Evolutionary conservation across 1,140 invertebrate species (phyloP).

Genomic region (Drosophila baimaii): DNA sequence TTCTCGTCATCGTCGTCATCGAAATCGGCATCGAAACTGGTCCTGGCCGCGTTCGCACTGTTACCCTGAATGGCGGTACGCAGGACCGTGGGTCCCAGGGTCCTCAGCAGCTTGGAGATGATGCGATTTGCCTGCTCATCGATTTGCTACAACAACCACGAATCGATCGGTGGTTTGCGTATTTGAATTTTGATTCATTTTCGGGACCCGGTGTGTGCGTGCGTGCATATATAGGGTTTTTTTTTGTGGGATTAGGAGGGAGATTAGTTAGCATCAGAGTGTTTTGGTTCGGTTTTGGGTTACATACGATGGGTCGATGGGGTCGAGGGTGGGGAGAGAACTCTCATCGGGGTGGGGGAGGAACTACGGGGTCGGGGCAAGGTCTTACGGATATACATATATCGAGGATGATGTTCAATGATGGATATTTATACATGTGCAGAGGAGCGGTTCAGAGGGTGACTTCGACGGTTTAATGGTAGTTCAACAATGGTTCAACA

Average conservation of each 20-base stretch:
- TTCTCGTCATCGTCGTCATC: slow-evolving; percentile 73
- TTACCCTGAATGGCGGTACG: slow-evolving; percentile 84
- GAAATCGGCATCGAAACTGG: slow-evolving; percentile 81
- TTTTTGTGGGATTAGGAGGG: slow-evolving; percentile 11
- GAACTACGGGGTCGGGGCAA: slow-evolving; percentile 6
- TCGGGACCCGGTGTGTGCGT: slow-evolving; percentile 25
- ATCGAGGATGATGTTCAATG: background rate
- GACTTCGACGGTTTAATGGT: background rate
- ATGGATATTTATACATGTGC: slow-evolving; percentile 12
- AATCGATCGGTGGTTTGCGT: slow-evolving; percentile 27
- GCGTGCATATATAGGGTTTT: slow-evolving; percentile 7
- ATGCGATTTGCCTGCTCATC: slow-evolving; percentile 91
- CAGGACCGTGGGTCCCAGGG: slow-evolving; percentile 88
- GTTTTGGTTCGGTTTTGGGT: slow-evolving; percentile 19
- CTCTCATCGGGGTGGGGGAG: slow-evolving; percentile 1
- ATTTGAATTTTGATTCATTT: slow-evolving; percentile 24
- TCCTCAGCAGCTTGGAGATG: slow-evolving; percentile 87
- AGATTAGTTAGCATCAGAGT: slow-evolving; percentile 45
- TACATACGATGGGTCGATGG: slow-evolving; percentile 26
- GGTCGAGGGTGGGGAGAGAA: slow-evolving; percentile 9
- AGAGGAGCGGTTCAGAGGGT: background rate
- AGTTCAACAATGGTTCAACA: slow-evolving; percentile 2
- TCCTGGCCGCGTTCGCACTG: slow-evolving; percentile 71
- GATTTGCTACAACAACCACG: slow-evolving; percentile 88
- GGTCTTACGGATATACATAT: background rate